Base-by-base conservation (phyloP, 1,140 invertebrate species). In the Drosophila dunni region DNA sequence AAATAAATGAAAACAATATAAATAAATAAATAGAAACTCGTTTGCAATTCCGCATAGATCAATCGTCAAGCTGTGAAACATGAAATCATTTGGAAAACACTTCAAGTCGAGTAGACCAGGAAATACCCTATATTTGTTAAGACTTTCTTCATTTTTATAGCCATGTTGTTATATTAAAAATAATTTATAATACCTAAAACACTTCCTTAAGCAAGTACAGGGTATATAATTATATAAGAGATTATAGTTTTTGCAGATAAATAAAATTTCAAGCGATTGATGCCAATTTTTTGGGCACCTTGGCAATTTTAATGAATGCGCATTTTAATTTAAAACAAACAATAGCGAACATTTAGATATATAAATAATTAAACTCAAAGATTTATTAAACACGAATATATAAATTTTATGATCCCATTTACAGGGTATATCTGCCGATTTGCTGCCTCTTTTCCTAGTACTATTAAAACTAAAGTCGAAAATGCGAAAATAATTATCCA, bases 401-500 rank as follows among this genome's bases (percentile, higher is more conserved):
- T 20, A 20, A 20, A 20, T 20, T 20, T 20, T 20, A 17, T 0
- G 0, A 17, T 17, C 1, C 1, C 0, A 17, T 17, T 17, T 17
- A 1, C 17, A 20, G 17, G 17, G 17, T 2, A 20, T 20, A 20
- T 20, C 17, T 20, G 17, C 1, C 20, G n/a, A 7, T 15, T 36
- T 15, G n/a, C 15, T 53, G n/a, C 29, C 29, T 34, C n/a, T 10
- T 20, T 40, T 10, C 24, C 20, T 33, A 3, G 8, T 3, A 8
- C 6, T 29, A 20, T 46, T 10, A 53, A 53, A 13, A 53, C 1
- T 17, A 33, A 44, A 62, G 15, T 46, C 9, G 38, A 70, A 70
- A 38, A 56, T 64, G 51, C 42, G 50, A 61, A 83, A 70, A 83
- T 77, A 80, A 79, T 81, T 77, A 56, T 53, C n/a, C 3, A 20